Evolutionary conservation across 2,888 invertebrate species (phyloP).

Genomic region (Drosophila koepferae): DNA sequence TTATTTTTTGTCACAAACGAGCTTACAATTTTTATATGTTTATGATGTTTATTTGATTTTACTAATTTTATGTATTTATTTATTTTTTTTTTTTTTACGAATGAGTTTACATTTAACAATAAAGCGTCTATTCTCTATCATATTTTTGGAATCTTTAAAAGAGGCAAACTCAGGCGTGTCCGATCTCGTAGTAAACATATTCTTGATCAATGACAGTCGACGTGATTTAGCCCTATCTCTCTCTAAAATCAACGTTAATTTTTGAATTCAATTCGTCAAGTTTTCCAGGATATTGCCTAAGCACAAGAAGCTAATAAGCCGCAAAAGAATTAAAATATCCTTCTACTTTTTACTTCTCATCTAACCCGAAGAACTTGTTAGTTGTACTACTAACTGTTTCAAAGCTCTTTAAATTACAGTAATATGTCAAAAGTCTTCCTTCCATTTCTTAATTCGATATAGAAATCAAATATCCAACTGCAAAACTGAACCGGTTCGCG

Average conservation of each 20-base stretch:
- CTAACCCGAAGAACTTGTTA: background rate
- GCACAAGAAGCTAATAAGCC: too few relatives aligned
- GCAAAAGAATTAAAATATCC: too few relatives aligned
- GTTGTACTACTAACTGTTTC: background rate
- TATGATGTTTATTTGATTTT: too few relatives aligned
- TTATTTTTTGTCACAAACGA: background rate
- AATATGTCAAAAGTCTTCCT: background rate
- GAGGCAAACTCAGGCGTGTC: background rate
- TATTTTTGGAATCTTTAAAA: too few relatives aligned
- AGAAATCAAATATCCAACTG: background rate
- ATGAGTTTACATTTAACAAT: background rate
- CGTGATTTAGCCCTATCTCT: too few relatives aligned
- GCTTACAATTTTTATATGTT: too few relatives aligned
- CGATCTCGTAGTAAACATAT: too few relatives aligned
- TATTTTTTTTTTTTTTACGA: background rate
- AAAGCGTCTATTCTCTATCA: background rate
- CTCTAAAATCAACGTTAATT: too few relatives aligned
- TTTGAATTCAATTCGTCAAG: background rate
- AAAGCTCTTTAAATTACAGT: too few relatives aligned
- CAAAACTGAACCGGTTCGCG: background rate
- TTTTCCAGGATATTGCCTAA: background rate
- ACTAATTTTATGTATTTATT: too few relatives aligned
- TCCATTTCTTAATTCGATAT: background rate
- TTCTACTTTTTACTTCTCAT: background rate
- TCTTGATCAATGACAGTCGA: too few relatives aligned